Evolutionary conservation across 2,888 invertebrate species (phyloP).

Genomic region (Nineta flava): DNA sequence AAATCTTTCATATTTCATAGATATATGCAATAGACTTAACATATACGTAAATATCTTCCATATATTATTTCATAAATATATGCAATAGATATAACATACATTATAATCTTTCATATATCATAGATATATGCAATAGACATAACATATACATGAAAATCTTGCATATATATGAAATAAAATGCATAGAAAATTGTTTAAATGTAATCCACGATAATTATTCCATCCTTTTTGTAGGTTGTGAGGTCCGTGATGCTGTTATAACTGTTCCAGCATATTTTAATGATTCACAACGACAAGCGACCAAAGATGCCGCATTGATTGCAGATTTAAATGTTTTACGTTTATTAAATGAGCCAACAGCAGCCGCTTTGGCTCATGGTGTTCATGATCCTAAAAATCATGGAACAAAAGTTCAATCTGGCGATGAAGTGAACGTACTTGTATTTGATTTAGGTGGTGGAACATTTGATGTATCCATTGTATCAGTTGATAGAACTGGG

Average conservation of each 20-base stretch:
- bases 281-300: conserved; percentile 34
- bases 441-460: conserved; percentile 40
- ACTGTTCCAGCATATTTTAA: conserved; percentile 57
- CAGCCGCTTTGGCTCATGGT: conserved; percentile 40
- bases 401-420: conserved; percentile 19
- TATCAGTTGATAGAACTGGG: conserved; percentile 37
- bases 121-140: too few species aligned
- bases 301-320: conserved; percentile 52
- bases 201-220: too few species aligned
- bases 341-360: conserved; percentile 50
- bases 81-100: too few species aligned
- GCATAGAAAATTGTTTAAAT: too few species aligned
- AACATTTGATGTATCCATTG: conserved; percentile 50
- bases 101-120: too few species aligned
- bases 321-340: conserved; percentile 47
- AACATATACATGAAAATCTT: too few species aligned
- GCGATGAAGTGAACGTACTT: conserved; percentile 26
- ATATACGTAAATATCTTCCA: too few species aligned
- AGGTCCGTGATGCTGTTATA: conserved; percentile 53
- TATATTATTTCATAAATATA: too few species aligned
- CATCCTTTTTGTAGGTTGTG: conserved; percentile 31
- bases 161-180: too few species aligned
- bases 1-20: too few species aligned
- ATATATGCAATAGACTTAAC: too few species aligned
- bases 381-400: conserved; percentile 11